Base-by-base conservation (phyloP, 2,888 invertebrate species). In the Eristalis pertinax region DNA sequence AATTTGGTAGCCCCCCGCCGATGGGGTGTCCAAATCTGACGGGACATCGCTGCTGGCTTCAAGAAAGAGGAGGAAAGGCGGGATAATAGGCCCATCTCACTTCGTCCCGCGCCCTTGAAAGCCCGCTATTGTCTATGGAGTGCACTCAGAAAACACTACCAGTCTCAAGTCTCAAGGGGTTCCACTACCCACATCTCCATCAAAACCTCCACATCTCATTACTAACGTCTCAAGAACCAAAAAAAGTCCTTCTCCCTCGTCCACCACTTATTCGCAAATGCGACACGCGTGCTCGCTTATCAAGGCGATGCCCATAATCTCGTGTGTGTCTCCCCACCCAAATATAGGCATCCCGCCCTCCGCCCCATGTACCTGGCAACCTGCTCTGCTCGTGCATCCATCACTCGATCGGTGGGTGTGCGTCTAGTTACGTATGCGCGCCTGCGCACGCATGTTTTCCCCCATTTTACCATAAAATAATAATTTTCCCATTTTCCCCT, bases 401-500 rank as follows among this genome's bases (percentile, higher is more conserved):
- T 43, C 43, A 15, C 26, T 13, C 60, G 24, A 22, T 15, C 13
- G 13, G 86, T 83, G 86, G 86, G 86, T 83, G 86, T 83, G 43
- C 67, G 62, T 29, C 75, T 80, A 67, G 76, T 79, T 83, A 73
- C 19, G 87, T 83, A 87, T 83, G 87, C 84, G 84, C 87, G 79
- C 87, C 84, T 64, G 87, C 87, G 84, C 84, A 84, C 84, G 84
- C 87, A 84, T 87, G 84, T 80, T 83, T 84, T 87, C 79, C 76
- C 62, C 76, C 63, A 84, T 87, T 84, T 87, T 87, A 84, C 87
- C 87, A 87, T 87, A 87, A 87, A 87, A 87, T 87, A 83, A 84
- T 87, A 87, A 87, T 87, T 87, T 80, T 84, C 72, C 84, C 63
- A 87, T 76, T 84, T 80, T 84, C 80, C 80, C 79, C 67, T 84